Evolutionary conservation across 2,113 vertebrate species (phyloP).

Genomic region (Bubo scandiacus): DNA sequence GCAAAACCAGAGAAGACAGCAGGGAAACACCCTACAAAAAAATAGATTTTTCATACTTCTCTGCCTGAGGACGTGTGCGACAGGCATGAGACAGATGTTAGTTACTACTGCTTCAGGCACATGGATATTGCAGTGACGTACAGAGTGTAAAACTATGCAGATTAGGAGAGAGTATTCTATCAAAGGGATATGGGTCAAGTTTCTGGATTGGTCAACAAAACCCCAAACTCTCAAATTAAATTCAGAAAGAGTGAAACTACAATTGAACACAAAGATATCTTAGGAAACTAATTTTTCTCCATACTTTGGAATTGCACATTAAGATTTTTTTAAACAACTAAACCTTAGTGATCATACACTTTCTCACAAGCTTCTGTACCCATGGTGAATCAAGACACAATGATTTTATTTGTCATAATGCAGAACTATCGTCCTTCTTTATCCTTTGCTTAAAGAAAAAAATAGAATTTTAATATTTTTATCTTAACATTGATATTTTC

Average conservation of each 20-base stretch:
- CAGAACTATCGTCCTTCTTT: background rate
- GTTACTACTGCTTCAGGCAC: background rate
- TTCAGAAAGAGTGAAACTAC: background rate
- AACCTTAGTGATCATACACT: background rate
- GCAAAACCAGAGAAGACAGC: background rate
- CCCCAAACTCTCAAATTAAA: background rate
- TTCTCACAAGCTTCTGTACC: background rate
- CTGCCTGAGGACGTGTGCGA: background rate
- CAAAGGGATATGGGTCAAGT: background rate
- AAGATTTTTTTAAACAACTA: background rate
- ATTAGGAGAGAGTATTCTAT: background rate
- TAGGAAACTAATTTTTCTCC: background rate
- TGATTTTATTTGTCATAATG: background rate
- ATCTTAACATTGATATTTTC: background rate
- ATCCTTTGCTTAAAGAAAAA: background rate
- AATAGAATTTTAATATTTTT: background rate
- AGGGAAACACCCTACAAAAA: background rate
- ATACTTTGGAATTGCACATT: background rate
- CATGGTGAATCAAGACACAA: background rate
- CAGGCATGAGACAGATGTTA: background rate
- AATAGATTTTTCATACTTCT: background rate
- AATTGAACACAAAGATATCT: background rate
- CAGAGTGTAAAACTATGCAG: background rate
- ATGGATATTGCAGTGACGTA: background rate
- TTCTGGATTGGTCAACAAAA: background rate